Conservation (phyloP, 2,888 invertebrate genomes). For the Apocheima hispidaria region DNA sequence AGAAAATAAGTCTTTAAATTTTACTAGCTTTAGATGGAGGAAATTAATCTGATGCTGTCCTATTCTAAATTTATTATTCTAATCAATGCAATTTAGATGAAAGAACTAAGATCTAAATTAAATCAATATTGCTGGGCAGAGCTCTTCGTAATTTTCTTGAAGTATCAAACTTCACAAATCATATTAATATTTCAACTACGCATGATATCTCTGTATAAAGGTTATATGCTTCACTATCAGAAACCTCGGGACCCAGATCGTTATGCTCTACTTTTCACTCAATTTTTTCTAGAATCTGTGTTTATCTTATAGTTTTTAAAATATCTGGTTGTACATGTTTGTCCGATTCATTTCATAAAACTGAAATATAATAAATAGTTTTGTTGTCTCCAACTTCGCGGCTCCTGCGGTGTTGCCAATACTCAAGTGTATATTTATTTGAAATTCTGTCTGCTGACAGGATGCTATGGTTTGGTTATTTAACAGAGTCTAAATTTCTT, state of each 20-base stretch:
- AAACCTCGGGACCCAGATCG: background rate
- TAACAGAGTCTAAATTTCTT: background rate
- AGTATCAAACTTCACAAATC: too few species aligned
- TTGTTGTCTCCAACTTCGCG: background rate
- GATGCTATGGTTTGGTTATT: too few species aligned
- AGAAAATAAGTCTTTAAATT: too few species aligned
- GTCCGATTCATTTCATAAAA: background rate
- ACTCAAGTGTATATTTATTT: background rate
- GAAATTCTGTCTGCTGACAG: background rate
- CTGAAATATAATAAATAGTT: background rate
- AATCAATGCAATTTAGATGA: too few species aligned
- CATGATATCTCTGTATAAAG: background rate
- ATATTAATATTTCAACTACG: too few species aligned
- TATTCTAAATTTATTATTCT: too few species aligned
- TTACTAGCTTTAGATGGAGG: too few species aligned
- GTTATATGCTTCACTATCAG: background rate
- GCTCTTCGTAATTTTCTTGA: too few species aligned
- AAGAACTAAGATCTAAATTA: too few species aligned
- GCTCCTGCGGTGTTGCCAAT: too few species aligned
- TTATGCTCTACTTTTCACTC: background rate
- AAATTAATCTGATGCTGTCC: too few species aligned
- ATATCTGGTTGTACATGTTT: background rate
- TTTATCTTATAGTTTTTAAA: background rate
- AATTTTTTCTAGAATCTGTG: background rate
- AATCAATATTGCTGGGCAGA: too few species aligned